phyloP scores from a whole-genome alignment of 2,113 vertebrate species.

The Trinectes maculatus region DNA sequence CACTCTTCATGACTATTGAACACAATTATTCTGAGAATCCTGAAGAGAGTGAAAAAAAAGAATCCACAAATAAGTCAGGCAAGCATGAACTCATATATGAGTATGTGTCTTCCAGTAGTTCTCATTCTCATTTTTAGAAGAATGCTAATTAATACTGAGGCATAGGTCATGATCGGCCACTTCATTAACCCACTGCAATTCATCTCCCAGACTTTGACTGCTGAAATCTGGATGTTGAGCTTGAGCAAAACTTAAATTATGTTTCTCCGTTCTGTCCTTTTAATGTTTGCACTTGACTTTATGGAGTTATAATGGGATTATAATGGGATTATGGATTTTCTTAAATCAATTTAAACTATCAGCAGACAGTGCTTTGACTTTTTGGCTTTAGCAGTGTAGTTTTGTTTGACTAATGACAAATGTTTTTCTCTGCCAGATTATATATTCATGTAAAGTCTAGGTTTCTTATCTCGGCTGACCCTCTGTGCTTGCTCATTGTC shows the following conservation, averaged over 20 bases:
- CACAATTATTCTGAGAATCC: slow-evolving; percentile 2
- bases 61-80: neutral
- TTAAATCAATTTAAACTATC: slow-evolving; percentile 68
- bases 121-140: slow-evolving; percentile 48
- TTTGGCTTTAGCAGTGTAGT: slow-evolving; percentile 4
- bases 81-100: neutral
- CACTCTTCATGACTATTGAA: slow-evolving; percentile 16
- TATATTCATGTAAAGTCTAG: slow-evolving; percentile 58
- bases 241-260: slow-evolving; percentile 45
- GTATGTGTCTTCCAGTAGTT: slow-evolving; percentile 20
- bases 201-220: slow-evolving; percentile 48
- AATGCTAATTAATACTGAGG: slow-evolving; percentile 54
- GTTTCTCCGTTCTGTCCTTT: slow-evolving; percentile 15
- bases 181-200: slow-evolving; percentile 55
- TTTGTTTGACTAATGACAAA: neutral
- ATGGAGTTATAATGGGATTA: slow-evolving; percentile 20
- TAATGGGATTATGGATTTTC: slow-evolving; percentile 59
- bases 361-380: slow-evolving; percentile 71
- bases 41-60: slow-evolving; percentile 2
- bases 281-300: slow-evolving; percentile 49
- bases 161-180: slow-evolving; percentile 53
- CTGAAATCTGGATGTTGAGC: slow-evolving; percentile 60
- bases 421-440: slow-evolving; percentile 16
- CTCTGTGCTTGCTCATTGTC: slow-evolving; percentile 59
- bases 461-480: slow-evolving; percentile 59